A percentile compares a stretch with the other conserved stretches of the same genome.
phyloP scores from a whole-genome alignment of 2,797 vertebrate species.

The Chromobotia macracanthus region DNA sequence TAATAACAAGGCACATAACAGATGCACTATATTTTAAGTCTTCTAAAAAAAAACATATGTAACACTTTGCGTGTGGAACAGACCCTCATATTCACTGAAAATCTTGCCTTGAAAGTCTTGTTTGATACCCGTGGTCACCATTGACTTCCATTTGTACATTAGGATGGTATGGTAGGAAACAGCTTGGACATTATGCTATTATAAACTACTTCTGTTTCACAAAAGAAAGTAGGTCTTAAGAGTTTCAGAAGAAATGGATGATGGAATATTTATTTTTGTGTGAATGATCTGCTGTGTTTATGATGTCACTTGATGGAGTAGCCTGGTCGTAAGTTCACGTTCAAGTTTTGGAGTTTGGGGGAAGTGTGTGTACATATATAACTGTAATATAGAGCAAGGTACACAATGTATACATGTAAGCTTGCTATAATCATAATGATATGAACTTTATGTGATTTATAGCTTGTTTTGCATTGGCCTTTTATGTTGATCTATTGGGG shows the following conservation, averaged over 20 bases:
- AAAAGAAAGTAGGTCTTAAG: neutral
- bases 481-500: neutral
- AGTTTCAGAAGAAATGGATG: neutral
- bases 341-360: slow-evolving; percentile 63
- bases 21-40: too few relatives aligned
- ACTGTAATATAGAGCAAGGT: neutral
- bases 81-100: too few relatives aligned
- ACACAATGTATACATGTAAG: neutral
- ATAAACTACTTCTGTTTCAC: neutral
- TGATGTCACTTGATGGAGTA: slow-evolving; percentile 9
- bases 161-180: neutral
- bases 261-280: neutral
- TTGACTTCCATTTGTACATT: neutral
- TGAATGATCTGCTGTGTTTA: neutral
- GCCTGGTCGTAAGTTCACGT: slow-evolving; percentile 61
- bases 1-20: neutral
- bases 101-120: neutral
- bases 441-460: slow-evolving; percentile 40
- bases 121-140: neutral
- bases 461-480: slow-evolving; percentile 17
- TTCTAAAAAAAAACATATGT: neutral
- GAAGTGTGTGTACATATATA: slow-evolving; percentile 39
- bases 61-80: neutral
- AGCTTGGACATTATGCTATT: neutral
- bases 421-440: slow-evolving; percentile 6